Percentiles rank a stretch among this genome's conserved stretches.
phyloP scores from a whole-genome alignment of 1,140 invertebrate species.

The Leptoteleia sp. region DNA sequence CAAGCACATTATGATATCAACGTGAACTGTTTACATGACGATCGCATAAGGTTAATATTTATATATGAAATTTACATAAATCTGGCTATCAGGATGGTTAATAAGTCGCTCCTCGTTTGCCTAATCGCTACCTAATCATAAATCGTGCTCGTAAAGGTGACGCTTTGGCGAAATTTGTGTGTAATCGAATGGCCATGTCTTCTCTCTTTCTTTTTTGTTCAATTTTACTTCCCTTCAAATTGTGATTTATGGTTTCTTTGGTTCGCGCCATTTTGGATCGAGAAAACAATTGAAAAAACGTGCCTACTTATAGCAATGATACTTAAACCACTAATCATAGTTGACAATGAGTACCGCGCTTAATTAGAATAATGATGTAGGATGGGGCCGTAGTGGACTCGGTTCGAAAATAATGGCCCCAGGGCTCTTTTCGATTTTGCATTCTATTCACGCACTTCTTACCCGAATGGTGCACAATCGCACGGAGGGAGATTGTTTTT shows the following conservation, averaged over 20 bases:
- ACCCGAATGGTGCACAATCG: slow-evolving; percentile 51
- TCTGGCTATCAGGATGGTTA: no score
- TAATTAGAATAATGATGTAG: slow-evolving; percentile 63
- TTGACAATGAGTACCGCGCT: slow-evolving; percentile 66
- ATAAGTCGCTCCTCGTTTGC: slow-evolving; percentile 18
- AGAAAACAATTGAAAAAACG: slow-evolving; percentile 58
- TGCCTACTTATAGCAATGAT: slow-evolving; percentile 60
- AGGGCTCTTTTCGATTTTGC: slow-evolving; percentile 72
- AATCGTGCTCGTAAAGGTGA: slow-evolving; percentile 49
- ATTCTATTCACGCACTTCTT: slow-evolving; percentile 64
- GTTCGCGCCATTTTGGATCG: background rate
- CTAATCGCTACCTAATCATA: slow-evolving; percentile 57
- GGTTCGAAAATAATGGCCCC: slow-evolving; percentile 77
- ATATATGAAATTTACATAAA: no score
- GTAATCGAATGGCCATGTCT: slow-evolving; percentile 42
- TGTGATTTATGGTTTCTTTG: no score
- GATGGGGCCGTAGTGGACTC: slow-evolving; percentile 75
- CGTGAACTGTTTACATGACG: no score
- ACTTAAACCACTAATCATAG: slow-evolving; percentile 62
- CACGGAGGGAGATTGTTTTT: slow-evolving; percentile 51
- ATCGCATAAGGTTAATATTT: no score
- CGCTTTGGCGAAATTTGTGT: slow-evolving; percentile 32
- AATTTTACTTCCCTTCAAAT: no score
- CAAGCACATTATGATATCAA: no score
- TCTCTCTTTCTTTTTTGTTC: background rate